These are phyloP conservation scores for Hephaestus fuliginosus DNA, from an alignment of 2,797 vertebrate genomes.

Conservation along the genomic window DNA sequence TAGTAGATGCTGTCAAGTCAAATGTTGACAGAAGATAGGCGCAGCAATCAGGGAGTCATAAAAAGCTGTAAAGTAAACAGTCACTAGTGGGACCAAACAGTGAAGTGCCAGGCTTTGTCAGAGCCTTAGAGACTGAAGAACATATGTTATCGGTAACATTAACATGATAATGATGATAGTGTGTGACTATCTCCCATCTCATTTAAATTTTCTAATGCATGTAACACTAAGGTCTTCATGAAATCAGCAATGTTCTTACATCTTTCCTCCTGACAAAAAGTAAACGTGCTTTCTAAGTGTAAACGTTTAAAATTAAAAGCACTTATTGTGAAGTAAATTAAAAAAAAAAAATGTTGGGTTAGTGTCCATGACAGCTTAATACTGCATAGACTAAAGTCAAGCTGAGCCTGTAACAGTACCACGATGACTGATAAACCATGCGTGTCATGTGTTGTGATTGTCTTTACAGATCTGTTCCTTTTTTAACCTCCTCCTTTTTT, in stretches of 20 bases:
- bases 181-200: neutral
- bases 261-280: neutral
- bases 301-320: neutral
- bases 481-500: conserved; percentile 16
- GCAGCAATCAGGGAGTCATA: conserved; percentile 38
- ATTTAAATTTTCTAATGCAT: neutral
- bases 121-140: neutral
- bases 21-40: conserved; percentile 78
- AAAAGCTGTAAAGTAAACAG: conserved; percentile 47
- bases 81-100: conserved; percentile 7
- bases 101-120: neutral
- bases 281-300: neutral
- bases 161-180: neutral
- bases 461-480: neutral
- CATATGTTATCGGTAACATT: neutral
- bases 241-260: neutral
- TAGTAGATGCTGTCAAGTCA: conserved; percentile 57
- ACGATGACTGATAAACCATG: neutral
- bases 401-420: neutral
- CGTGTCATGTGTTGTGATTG: neutral
- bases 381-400: neutral
- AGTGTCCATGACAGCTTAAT: neutral
- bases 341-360: neutral
- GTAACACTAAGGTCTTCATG: neutral
- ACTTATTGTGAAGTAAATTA: neutral